These are phyloP conservation scores for Drosophila tripunctata DNA, from an alignment of 2,888 invertebrate genomes.

Conservation along the genomic window DNA sequence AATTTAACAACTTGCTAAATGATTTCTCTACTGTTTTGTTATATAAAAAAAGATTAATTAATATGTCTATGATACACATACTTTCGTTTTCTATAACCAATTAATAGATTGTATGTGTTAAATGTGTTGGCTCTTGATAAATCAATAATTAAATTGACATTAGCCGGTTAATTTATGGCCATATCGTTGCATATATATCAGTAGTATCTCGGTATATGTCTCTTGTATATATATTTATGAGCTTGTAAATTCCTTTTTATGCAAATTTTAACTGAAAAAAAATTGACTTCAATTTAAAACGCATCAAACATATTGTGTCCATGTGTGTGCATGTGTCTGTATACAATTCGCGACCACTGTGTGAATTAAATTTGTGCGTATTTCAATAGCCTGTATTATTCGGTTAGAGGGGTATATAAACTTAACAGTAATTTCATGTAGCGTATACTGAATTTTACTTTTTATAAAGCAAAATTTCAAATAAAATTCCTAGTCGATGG, in stretches of 20 bases:
- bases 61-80: not conserved
- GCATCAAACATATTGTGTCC: constrained; percentile 66
- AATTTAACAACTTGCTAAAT: constrained; percentile 25
- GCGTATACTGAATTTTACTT: too few species aligned
- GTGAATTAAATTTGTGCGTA: constrained; percentile 12
- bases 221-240: constrained; percentile 1
- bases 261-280: constrained; percentile 51
- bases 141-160: constrained; percentile 69
- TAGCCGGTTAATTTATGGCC: constrained; percentile 59
- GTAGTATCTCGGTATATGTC: too few species aligned
- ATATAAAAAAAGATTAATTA: constrained; percentile 19
- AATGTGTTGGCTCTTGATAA: constrained; percentile 9
- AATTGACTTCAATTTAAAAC: constrained; percentile 78
- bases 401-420: not conserved
- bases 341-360: constrained; percentile 12
- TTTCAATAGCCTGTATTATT: constrained; percentile 19
- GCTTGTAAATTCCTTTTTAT: constrained; percentile 42
- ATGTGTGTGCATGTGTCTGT: constrained; percentile 8
- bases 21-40: constrained; percentile 21
- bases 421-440: too few species aligned
- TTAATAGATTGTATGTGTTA: not conserved
- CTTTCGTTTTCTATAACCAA: constrained; percentile 9
- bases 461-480: too few species aligned
- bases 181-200: not conserved
- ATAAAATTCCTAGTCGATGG: too few species aligned